phyloP scores from a whole-genome alignment of 2,888 invertebrate genomes.

The Archaeoteleia sp. region DNA sequence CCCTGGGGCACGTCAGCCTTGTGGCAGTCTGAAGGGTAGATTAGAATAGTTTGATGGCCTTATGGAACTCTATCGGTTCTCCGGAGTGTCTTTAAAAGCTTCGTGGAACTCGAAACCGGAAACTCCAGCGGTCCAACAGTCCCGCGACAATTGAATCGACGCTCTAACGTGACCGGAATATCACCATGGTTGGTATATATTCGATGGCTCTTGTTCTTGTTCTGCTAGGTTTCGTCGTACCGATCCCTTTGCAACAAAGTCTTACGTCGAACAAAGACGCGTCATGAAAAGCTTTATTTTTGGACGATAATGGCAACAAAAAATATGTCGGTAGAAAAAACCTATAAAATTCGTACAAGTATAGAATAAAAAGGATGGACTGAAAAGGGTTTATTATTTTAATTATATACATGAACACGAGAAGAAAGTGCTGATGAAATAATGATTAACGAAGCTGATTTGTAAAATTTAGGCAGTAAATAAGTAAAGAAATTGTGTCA shows the following conservation, averaged over 20 bases:
- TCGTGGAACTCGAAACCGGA: slow-evolving; percentile 62
- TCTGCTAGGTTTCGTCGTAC: slow-evolving; percentile 35
- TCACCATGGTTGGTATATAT: slow-evolving; percentile 37
- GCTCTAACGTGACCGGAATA: slow-evolving; percentile 68
- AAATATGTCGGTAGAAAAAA: too few relatives aligned
- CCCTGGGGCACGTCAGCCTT: slow-evolving; percentile 37
- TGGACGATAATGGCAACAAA: slow-evolving; percentile 23
- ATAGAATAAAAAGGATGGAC: too few relatives aligned
- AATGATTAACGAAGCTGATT: too few relatives aligned
- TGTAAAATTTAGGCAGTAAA: too few relatives aligned
- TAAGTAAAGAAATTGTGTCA: too few relatives aligned
- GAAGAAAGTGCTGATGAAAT: too few relatives aligned
- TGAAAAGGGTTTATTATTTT: too few relatives aligned
- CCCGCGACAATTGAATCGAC: slow-evolving; percentile 71
- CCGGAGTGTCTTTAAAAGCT: slow-evolving; percentile 57
- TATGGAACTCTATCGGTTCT: slow-evolving; percentile 51
- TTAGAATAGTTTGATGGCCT: slow-evolving; percentile 53
- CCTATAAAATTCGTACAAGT: too few relatives aligned
- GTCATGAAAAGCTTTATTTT: slow-evolving; percentile 31
- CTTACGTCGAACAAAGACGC: slow-evolving; percentile 38
- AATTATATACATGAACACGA: too few relatives aligned
- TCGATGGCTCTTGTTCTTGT: slow-evolving; percentile 49
- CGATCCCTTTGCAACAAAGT: slow-evolving; percentile 25
- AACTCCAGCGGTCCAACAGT: slow-evolving; percentile 62
- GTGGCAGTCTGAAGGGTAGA: slow-evolving; percentile 46